Base-by-base conservation (phyloP, 2,888 invertebrate species). In the Pollenia angustigena region DNA sequence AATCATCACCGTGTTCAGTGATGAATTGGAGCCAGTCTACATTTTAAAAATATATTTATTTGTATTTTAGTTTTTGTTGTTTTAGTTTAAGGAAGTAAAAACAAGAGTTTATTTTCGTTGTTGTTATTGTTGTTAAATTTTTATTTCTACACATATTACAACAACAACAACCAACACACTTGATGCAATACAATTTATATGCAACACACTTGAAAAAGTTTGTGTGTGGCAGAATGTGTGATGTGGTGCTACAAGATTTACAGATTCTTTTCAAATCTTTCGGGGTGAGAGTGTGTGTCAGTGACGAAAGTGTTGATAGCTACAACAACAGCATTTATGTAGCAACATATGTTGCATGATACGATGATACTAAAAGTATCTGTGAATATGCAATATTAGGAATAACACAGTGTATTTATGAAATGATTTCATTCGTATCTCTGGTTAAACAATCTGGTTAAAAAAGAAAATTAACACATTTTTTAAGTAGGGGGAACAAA, bases 291-390 rank as follows among this genome's bases (percentile, higher is more conserved):
- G 60, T 44, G 6, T 16, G 18, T 62, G 62, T 74, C 72, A 78
- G 79, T 74, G 82, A 79, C 62, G 74, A 82, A 85, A 78, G 85
- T 85, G 85, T 85, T 79, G 85, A 85, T 69, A 54, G 82, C 76
- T 78, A 54, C 42, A 78, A 82, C 54, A 85, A 16, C 52, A 75
- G 6, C 8, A 66, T 54, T 16, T 66, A 12, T n/a, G 12, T 32
- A 46, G 46, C n/a, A 74, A 46, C 72, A 72, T 68, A 44, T 82
- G 66, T 69, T 75, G 69, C 69, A 78, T 68, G 85, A 32, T 32
- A 32, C 80, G 56, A 78, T 68, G 85, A 32, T 32, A 32, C 80
- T 76, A 44, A 74, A 54, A 50, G 66, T 52, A 44, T 50, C 4
- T 18, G 11, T 56, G 8, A 2, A 14, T n/a, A 68, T 68, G 62